Base-by-base conservation (phyloP, 2,888 invertebrate species). In the Microplitis manilae region DNA sequence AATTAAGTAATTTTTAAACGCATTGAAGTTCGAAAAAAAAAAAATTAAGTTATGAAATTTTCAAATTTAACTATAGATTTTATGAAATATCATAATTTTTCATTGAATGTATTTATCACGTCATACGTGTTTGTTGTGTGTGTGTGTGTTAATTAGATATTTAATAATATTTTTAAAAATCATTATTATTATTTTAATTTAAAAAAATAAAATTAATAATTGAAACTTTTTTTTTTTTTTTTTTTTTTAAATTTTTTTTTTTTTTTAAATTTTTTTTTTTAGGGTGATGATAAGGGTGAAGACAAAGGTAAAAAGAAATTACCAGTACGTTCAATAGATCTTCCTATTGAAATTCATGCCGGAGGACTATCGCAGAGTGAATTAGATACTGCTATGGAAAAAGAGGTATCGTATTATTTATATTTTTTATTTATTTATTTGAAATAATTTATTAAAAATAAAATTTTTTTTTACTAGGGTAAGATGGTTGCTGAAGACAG, bases 401-500 rank as follows among this genome's bases (percentile, higher is more conserved):
- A 94, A 87, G 97, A 97, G 93, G 94, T 95, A 90, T 86, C 83
- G n/a, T 13, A 30, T 30, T 30, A 30, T 64, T 39, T 6, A 15
- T 17, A 41, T 65, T 7, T 15, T 30, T 38, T 17, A 76, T 71
- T 39, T n/a, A 72, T 50, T 76, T 39, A 15, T 65, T 61, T 8
- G 2, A 62, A 62, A 50, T 30, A 41, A n/a, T 20, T 15, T 65
- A 70, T 76, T 59, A 59, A 59, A 62, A 4, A 20, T 30, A 41
- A 69, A 72, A 67, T 75, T 73, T 77, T 78, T 78, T 77, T 68
- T 76, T 83, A 86, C 30, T 86, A 96, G 95, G 92, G 92, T 79
- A 94, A 94, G 90, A 95, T 96, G 95, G 93, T 95, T 85, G 92
- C 93, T 75, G 95, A 95, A 84, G 99, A 99, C 90, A 93, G 94